Evolutionary conservation across 2,113 vertebrate species (phyloP).

Genomic region (Tympanuchus pallidicinctus): DNA sequence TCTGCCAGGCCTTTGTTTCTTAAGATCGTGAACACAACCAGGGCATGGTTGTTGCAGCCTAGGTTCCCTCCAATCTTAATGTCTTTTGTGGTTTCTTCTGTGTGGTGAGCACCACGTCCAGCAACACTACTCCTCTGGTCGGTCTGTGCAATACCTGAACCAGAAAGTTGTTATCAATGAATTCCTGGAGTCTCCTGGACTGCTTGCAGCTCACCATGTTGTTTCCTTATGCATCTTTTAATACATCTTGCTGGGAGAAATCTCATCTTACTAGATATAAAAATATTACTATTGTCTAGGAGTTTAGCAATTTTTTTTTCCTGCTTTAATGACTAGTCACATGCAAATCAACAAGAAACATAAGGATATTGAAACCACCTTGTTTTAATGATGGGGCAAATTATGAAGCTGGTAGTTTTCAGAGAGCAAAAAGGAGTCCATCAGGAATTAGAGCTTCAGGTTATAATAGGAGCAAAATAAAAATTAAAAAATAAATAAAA

Average conservation of each 20-base stretch:
- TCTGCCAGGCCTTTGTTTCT: too few relatives aligned
- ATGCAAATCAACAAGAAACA: conserved; percentile 17
- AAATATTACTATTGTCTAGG: background rate
- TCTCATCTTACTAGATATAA: background rate
- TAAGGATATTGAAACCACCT: background rate
- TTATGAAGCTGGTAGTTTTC: background rate
- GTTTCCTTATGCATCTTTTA: background rate
- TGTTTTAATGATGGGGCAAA: background rate
- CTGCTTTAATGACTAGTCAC: background rate
- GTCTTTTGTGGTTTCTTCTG: too few relatives aligned
- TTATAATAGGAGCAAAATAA: background rate
- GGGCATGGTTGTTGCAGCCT: too few relatives aligned
- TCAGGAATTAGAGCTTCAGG: background rate
- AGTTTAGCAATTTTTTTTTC: background rate
- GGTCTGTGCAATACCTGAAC: too few relatives aligned
- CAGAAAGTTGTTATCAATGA: too few relatives aligned
- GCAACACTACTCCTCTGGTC: too few relatives aligned
- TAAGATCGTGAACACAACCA: too few relatives aligned
- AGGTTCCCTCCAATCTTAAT: too few relatives aligned
- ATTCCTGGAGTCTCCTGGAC: too few relatives aligned
- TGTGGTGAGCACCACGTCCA: too few relatives aligned
- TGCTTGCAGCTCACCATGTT: too few relatives aligned
- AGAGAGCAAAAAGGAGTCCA: background rate
- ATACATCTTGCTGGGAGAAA: background rate
- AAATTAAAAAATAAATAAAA: background rate